These are phyloP conservation scores for Callospermophilus lateralis DNA, from an alignment of 2,113 vertebrate species.

Conservation along the genomic window DNA sequence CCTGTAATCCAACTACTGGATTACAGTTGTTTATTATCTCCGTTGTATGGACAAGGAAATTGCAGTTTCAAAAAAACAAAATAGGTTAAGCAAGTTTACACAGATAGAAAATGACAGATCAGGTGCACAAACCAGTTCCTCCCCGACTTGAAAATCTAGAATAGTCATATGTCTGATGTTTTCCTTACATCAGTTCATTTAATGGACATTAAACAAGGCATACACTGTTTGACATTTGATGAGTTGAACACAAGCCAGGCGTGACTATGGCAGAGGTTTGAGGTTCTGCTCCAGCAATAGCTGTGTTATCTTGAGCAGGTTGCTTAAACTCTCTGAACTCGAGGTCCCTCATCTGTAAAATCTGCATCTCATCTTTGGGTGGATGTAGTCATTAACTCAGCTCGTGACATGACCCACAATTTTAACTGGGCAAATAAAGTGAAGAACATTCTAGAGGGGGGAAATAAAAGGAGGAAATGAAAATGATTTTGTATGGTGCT, in stretches of 20 bases:
- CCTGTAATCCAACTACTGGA: neutral
- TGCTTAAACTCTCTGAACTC: neutral
- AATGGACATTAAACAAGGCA: neutral
- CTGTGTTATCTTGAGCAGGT: neutral
- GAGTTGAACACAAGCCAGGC: neutral
- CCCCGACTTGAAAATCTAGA: neutral
- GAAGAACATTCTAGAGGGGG: neutral
- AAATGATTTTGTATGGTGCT: neutral
- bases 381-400: neutral
- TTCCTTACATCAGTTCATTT: neutral
- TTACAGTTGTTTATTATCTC: neutral
- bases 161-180: neutral
- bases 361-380: neutral
- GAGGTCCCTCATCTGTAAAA: neutral
- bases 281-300: neutral
- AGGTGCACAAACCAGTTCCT: neutral
- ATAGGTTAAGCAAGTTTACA: neutral
- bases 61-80: neutral
- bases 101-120: neutral
- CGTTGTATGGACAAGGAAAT: slow-evolving; percentile 14
- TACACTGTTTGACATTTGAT: neutral
- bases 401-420: neutral
- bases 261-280: neutral
- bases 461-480: neutral
- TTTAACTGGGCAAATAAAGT: neutral